Evolutionary conservation across 1,140 invertebrate species (phyloP), one percentile per base, ranked within the genome.

Genomic region (Wiebesia pumilae): DNA sequence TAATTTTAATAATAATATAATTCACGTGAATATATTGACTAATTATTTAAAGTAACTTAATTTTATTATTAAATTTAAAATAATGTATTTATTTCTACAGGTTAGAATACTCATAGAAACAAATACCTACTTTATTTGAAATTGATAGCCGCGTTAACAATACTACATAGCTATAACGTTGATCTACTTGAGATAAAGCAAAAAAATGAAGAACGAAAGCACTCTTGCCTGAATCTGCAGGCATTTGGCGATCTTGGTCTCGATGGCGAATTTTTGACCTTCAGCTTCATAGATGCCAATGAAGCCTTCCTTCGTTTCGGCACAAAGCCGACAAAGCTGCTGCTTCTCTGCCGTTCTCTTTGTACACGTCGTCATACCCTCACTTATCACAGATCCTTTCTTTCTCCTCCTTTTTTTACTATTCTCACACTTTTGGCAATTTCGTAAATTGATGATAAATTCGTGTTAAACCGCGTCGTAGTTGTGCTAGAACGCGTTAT

Each of bases 251-350:
- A 95, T 94, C 91, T 94, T 95, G 4, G 88, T 84, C 67, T 93
- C 91, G 47, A 95, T 92, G 3, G 87, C 89, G 30, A 94, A 88
- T 84, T 92, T 94, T 83, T 92, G 91, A 30, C 94, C 94, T 81
- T 94, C 94, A 4, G 91, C 87, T 51, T 94, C 93, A 79, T 93
- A 94, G 78, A 95, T 94, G 51, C 94, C 93, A 81, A 94, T 91
- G 47, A 91, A 89, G 83, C 90, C 90, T 16, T 93, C 89, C 81
- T 93, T 94, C 35, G 89, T 87, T 87, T 94, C 93, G 88, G 94
- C 95, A 89, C 95, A 95, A 40, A 95, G 91, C 88, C 95, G 94
- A 91, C 95, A 95, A 35, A 94, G 88, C 16, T 54, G 58, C 12
- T 58, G 75, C 58, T 80, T 79, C 0, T 69, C 38, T 12, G 10